Evolutionary conservation across 2,888 invertebrate species (phyloP).

Genomic region (Perizoma affinitatum): DNA sequence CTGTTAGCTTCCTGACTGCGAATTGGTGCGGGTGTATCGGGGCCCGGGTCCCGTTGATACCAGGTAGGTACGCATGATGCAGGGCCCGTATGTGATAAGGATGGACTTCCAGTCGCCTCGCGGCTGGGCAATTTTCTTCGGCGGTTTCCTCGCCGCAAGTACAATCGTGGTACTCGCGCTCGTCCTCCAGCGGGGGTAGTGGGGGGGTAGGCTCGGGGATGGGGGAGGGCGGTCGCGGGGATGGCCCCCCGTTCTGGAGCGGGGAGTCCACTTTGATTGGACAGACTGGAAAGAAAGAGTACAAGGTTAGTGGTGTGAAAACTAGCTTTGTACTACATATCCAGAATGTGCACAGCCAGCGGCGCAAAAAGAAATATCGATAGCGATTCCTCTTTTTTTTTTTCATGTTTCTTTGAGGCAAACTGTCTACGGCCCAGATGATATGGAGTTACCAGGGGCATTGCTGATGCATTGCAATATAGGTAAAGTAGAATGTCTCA

Average conservation of each 20-base stretch:
- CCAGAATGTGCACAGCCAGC: too few relatives aligned
- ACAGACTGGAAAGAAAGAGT: conserved; percentile 43
- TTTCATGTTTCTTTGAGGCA: too few relatives aligned
- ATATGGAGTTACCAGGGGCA: too few relatives aligned
- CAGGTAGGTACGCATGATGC: conserved; percentile 81
- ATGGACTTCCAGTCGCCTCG: conserved; percentile 61
- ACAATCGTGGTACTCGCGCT: conserved; percentile 58
- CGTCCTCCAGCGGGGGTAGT: conserved; percentile 61
- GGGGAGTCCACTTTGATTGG: conserved; percentile 65
- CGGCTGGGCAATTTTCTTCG: conserved; percentile 67
- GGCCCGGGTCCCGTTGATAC: conserved; percentile 85
- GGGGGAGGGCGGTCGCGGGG: conserved; percentile 30
- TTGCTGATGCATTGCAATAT: too few relatives aligned
- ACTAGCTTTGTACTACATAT: too few relatives aligned
- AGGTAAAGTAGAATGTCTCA: too few relatives aligned
- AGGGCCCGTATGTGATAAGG: conserved; percentile 80
- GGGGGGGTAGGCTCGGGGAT: conserved; percentile 35
- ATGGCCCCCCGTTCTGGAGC: conserved; percentile 63
- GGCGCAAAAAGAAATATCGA: too few relatives aligned
- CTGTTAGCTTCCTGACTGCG: conserved; percentile 65
- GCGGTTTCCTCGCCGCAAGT: conserved; percentile 56
- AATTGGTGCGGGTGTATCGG: conserved; percentile 65
- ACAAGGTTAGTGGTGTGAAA: not conserved
- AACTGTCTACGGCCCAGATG: too few relatives aligned
- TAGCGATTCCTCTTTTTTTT: too few relatives aligned